Evolutionary conservation across 2,113 vertebrate species (phyloP), one percentile per base, ranked within the genome.

Genomic region (Mastomys coucha): DNA sequence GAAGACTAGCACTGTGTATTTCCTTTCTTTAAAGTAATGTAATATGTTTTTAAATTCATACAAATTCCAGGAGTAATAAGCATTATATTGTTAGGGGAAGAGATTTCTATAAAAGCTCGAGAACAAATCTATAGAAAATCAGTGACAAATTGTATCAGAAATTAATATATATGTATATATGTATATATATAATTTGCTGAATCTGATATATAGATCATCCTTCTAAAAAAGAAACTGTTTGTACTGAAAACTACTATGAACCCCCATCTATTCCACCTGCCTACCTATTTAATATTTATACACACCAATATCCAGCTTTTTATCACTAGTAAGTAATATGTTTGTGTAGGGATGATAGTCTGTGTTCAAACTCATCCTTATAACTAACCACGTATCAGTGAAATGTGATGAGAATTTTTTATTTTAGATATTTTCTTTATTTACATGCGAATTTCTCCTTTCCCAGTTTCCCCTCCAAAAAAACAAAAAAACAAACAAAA

Each of bases 41-140:
- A 58, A 89, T 51, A 24, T 39, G 28, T 88, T 94, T 95, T 91
- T 60, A 82, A 56, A 6, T 87, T 63, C 70, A 72, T 82, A n/a
- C 31, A 63, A 42, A 78, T 51, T 28, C 19, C 2, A 67, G 49
- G 16, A 91, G 20, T 60, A 49, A 81, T 75, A 16, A 82, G 17
- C 24, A 0, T 84, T 63, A 60, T 42, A 58, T n/a, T 58, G 56
- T 82, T 60, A 84, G 63, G 24, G 11, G 58, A 58, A 63, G 36
- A 60, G 1, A 63, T 42, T 63, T 84, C 56, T 84, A 84, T 1
- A 60, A 84, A 81, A 60, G 20, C 60, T 84, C 0, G 24, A 17
- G 3, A 17, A 28, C 22, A 60, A 84, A 63, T 31, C 3, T 84
- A 63, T 63, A 31, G 56, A 28, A 63, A 84, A 63, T 1, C 22